Evolutionary conservation across 2,888 invertebrate genomes (phyloP).

Genomic region (Diogma glabrata): DNA sequence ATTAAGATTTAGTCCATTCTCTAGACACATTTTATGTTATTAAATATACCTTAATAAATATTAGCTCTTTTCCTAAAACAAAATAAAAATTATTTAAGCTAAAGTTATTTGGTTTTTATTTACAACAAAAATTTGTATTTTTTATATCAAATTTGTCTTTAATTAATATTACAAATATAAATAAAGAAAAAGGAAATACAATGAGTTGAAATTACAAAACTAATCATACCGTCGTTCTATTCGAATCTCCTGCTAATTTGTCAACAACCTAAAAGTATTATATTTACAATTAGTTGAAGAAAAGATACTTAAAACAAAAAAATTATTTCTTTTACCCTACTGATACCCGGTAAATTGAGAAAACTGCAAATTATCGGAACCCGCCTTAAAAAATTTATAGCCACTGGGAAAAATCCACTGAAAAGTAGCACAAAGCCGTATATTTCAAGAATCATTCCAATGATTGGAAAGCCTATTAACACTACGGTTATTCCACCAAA

Average conservation of each 20-base stretch:
- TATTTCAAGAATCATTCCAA: constrained; percentile 93
- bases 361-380: constrained; percentile 85
- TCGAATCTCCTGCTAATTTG: constrained; percentile 69
- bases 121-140: constrained; percentile 6
- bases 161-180: no score
- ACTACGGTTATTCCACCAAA: constrained; percentile 89
- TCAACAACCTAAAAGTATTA: constrained; percentile 52
- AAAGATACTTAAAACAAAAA: constrained; percentile 21
- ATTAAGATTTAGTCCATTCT: no score
- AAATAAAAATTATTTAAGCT: no score
- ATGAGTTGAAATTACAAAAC: constrained; percentile 1
- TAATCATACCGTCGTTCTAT: constrained; percentile 65
- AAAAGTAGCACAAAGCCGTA: constrained; percentile 88
- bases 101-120: no score
- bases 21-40: no score
- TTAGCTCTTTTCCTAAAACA: no score
- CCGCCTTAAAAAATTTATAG: constrained; percentile 86
- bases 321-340: constrained; percentile 51
- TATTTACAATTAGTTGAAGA: neutral
- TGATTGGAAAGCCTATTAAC: constrained; percentile 86
- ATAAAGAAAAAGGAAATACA: no score
- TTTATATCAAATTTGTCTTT: no score
- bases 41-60: no score
- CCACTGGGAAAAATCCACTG: constrained; percentile 95
- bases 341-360: constrained; percentile 79